A percentile compares a stretch with the other conserved stretches of the same genome.
Conservation (phyloP, 2,888 invertebrate species). For the Coelopa pilipes region DNA sequence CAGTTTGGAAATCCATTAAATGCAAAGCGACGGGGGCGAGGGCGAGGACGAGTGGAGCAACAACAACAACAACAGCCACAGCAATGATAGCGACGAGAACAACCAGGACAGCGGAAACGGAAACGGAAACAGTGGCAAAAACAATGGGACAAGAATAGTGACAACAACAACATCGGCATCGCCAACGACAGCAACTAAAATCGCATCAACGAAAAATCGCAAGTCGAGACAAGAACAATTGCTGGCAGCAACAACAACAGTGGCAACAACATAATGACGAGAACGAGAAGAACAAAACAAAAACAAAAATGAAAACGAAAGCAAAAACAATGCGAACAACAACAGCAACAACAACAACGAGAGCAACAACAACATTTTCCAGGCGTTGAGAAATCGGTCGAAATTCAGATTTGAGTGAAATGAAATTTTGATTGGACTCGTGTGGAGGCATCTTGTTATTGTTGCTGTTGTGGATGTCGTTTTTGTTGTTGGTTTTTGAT, state of each 20-base stretch:
- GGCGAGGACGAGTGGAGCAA: background rate
- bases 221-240: too few species aligned
- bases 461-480: background rate
- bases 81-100: too few species aligned
- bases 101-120: too few species aligned
- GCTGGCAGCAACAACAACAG: background rate
- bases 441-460: background rate
- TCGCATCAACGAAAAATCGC: background rate
- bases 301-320: too few species aligned
- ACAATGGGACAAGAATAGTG: background rate
- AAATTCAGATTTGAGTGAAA: constrained; percentile 13
- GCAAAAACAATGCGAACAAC: background rate
- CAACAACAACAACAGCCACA: too few species aligned
- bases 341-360: background rate
- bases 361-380: background rate
- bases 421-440: background rate
- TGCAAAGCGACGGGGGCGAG: background rate
- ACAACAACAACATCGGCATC: background rate
- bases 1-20: constrained; percentile 27
- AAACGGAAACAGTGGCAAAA: background rate
- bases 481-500: too few species aligned
- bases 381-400: background rate
- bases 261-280: too few species aligned
- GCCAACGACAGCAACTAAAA: background rate
- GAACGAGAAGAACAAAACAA: background rate